Evolutionary conservation across 2,888 invertebrate genomes (phyloP).

Genomic region (Scrobipalpa costella): DNA sequence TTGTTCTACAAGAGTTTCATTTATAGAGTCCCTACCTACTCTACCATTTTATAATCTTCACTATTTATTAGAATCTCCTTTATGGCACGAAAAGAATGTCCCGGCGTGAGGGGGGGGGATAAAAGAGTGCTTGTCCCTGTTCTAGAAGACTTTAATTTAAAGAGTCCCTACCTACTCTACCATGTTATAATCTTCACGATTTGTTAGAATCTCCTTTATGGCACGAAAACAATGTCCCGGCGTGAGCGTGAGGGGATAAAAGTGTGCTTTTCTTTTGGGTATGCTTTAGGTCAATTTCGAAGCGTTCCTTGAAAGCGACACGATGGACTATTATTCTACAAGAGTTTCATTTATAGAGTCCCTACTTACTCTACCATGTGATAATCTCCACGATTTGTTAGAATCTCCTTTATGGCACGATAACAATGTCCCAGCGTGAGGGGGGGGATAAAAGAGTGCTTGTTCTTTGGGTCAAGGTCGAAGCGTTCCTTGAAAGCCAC

Average conservation of each 20-base stretch:
- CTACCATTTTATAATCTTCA: conserved; percentile 66
- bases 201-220: conserved; percentile 51
- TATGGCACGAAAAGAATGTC: conserved; percentile 43
- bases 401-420: conserved; percentile 45
- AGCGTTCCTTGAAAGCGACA: conserved; percentile 5
- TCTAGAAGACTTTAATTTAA: conserved; percentile 34
- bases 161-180: conserved; percentile 44
- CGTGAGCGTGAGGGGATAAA: neutral
- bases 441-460: conserved; percentile 1
- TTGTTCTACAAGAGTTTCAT: conserved; percentile 32
- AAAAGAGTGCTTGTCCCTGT: conserved; percentile 15
- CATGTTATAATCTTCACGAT: conserved; percentile 62
- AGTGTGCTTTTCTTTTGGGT: too few species aligned
- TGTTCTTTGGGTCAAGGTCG: neutral
- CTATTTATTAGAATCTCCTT: conserved; percentile 54
- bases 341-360: conserved; percentile 38
- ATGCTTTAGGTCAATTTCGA: conserved; percentile 8
- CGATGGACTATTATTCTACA: conserved; percentile 15
- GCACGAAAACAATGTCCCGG: conserved; percentile 42
- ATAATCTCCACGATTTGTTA: conserved; percentile 61
- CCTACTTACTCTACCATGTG: conserved; percentile 54
- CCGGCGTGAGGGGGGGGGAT: conserved; percentile 26
- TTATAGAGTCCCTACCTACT: conserved; percentile 37
- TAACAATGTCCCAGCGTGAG: conserved; percentile 39
- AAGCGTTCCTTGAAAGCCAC: conserved; percentile 5